Evolutionary conservation across 2,797 vertebrate genomes (phyloP).

Genomic region (Clarias laeviceps): DNA sequence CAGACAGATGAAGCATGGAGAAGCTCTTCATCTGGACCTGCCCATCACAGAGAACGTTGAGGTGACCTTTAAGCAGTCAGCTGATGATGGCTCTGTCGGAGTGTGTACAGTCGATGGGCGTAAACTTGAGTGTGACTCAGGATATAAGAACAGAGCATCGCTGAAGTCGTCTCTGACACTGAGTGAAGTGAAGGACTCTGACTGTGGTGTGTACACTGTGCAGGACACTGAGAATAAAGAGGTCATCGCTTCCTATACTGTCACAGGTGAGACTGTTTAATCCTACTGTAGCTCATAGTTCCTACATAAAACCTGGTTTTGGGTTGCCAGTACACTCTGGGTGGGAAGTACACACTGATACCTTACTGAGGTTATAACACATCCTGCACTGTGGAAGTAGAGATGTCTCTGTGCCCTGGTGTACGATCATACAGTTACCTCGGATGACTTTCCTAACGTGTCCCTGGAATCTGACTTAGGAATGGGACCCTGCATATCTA

Average conservation of each 20-base stretch:
- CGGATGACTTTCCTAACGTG: no score
- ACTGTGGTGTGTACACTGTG: slow-evolving; percentile 8
- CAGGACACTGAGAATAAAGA: slow-evolving; percentile 1
- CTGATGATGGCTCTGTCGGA: neutral
- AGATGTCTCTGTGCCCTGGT: no score
- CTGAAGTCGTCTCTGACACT: neutral
- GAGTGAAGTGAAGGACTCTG: neutral
- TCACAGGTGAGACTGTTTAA: neutral
- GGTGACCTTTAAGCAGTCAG: neutral
- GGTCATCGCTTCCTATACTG: neutral
- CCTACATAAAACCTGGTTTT: no score
- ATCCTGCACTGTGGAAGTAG: no score
- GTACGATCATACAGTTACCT: no score
- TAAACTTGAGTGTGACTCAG: neutral
- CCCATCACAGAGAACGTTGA: neutral
- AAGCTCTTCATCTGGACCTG: neutral
- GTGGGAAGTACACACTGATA: no score
- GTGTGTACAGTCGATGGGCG: neutral
- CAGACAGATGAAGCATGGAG: neutral
- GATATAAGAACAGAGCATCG: neutral
- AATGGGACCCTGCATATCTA: no score
- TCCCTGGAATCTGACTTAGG: no score
- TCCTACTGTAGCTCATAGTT: no score
- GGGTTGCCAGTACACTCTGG: no score
- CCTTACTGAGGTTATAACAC: no score